A percentile compares a stretch with the other conserved stretches of the same genome.
These are phyloP conservation scores for Heliconius himera DNA, from an alignment of 1,140 invertebrate species.

Conservation along the genomic window DNA sequence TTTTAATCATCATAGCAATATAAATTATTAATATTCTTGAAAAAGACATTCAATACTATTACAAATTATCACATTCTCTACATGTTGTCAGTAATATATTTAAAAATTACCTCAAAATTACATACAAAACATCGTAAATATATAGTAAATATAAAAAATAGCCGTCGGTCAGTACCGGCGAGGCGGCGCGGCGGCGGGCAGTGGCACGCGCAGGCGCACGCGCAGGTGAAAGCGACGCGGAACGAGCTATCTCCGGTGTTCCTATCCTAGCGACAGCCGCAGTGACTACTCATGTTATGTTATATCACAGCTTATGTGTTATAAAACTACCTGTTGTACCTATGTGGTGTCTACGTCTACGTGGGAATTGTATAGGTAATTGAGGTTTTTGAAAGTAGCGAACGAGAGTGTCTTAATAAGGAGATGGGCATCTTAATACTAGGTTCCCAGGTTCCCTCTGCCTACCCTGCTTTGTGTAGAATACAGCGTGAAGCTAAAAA, in stretches of 20 bases:
- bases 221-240: constrained; percentile 46
- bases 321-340: background rate
- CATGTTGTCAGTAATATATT: too few relatives aligned
- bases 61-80: too few relatives aligned
- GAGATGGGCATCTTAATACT: too few relatives aligned
- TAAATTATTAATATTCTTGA: too few relatives aligned
- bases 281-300: background rate
- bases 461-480: too few relatives aligned
- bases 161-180: background rate
- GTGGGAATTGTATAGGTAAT: background rate
- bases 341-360: background rate
- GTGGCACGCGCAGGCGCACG: constrained; percentile 13
- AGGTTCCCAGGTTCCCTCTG: too few relatives aligned
- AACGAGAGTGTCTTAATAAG: too few relatives aligned
- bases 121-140: background rate
- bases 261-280: constrained; percentile 16
- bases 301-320: background rate
- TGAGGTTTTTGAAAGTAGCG: too few relatives aligned
- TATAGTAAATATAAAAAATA: background rate
- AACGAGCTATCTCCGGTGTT: constrained; percentile 26
- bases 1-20: too few relatives aligned
- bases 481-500: too few relatives aligned
- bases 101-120: background rate
- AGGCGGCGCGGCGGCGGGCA: background rate
- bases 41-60: too few relatives aligned